Percentiles rank a stretch among this genome's conserved stretches.
Conservation (phyloP, 2,113 vertebrate genomes). For the Sapayoa aenigma region DNA sequence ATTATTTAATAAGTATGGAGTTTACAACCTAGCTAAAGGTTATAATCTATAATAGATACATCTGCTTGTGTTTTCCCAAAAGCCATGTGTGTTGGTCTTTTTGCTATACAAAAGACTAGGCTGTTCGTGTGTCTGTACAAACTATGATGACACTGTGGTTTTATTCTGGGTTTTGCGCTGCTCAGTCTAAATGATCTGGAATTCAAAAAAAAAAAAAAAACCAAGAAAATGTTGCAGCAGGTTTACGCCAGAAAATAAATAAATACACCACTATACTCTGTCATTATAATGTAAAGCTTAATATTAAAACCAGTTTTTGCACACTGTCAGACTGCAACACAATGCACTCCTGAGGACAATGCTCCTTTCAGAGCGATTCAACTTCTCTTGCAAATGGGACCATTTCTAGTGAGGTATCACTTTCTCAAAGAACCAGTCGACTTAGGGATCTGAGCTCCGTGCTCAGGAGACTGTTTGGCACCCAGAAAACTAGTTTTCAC, state of each 20-base stretch:
- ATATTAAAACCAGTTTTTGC: neutral
- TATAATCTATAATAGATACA: conserved; percentile 5
- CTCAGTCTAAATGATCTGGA: neutral
- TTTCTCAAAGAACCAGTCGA: neutral
- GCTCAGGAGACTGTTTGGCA: neutral
- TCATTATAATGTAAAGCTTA: neutral
- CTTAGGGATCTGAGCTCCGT: neutral
- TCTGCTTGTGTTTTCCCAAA: neutral
- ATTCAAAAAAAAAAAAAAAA: neutral
- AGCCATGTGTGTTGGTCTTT: neutral
- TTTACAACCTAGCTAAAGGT: conserved; percentile 21
- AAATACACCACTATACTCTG: neutral
- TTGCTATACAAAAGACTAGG: neutral
- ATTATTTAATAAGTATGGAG: conserved; percentile 14
- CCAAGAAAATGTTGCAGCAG: neutral
- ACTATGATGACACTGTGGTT: neutral
- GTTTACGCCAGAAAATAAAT: neutral
- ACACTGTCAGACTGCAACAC: neutral
- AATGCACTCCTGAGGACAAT: neutral
- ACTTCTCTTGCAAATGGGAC: neutral
- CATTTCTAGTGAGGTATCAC: neutral
- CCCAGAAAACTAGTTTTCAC: neutral
- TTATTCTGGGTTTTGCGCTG: neutral
- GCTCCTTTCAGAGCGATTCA: neutral
- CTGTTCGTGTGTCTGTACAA: neutral